A percentile compares a stretch with the other conserved stretches of the same genome.
phyloP scores from a whole-genome alignment of 2,888 invertebrate species.

The Marronus borbonicus region DNA sequence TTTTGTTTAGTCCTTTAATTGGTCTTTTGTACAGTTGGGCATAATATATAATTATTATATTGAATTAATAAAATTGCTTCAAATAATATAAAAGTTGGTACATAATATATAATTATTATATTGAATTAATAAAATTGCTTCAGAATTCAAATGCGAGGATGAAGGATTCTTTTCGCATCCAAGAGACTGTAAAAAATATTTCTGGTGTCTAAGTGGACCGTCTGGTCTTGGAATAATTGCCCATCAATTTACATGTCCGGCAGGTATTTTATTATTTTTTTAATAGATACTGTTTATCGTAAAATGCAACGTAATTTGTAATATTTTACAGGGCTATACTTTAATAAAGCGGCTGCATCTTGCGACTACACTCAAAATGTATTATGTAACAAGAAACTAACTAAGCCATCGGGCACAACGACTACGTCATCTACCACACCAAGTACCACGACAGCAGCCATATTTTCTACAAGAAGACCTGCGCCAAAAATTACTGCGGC shows the following conservation, averaged over 20 bases:
- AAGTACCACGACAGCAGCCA: constrained; percentile 72
- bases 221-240: constrained; percentile 92
- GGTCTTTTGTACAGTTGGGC: neutral
- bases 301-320: neutral
- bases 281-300: neutral
- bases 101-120: no score
- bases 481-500: constrained; percentile 68
- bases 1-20: no score
- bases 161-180: constrained; percentile 95
- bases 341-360: constrained; percentile 92
- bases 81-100: no score
- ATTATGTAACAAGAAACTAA: constrained; percentile 79
- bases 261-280: constrained; percentile 73
- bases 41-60: no score
- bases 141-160: constrained; percentile 92
- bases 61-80: constrained; percentile 55
- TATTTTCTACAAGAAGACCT: constrained; percentile 62
- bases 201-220: constrained; percentile 93
- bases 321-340: constrained; percentile 80
- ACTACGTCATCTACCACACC: constrained; percentile 68
- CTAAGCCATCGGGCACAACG: constrained; percentile 70
- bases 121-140: constrained; percentile 50
- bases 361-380: constrained; percentile 95
- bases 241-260: constrained; percentile 94
- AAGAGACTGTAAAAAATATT: constrained; percentile 94